Conservation (phyloP, 2,113 vertebrate species). For the Orientallactaga bullata region DNA sequence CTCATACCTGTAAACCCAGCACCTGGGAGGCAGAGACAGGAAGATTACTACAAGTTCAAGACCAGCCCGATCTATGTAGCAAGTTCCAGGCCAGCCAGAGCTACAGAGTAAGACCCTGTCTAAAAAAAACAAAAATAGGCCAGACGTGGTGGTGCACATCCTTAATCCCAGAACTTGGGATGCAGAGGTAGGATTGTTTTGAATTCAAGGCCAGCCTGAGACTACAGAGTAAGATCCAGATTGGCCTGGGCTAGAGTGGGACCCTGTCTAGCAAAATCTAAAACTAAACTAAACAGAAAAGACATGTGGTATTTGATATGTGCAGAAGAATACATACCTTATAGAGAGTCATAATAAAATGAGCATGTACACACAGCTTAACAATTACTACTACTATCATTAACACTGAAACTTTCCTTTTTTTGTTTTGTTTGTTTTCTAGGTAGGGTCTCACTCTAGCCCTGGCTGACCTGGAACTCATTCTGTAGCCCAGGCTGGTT, state of each 20-base stretch:
- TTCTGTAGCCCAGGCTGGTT: too few species aligned
- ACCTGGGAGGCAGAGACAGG: neutral
- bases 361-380: neutral
- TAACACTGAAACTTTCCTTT: neutral
- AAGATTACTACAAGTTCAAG: neutral
- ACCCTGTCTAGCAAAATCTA: neutral
- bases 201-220: neutral
- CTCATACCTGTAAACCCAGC: neutral
- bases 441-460: too few species aligned
- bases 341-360: neutral
- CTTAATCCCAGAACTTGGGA: too few species aligned
- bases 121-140: neutral
- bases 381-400: neutral
- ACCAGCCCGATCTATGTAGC: too few species aligned
- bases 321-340: neutral
- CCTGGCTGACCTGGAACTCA: too few species aligned
- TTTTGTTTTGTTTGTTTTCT: too few species aligned
- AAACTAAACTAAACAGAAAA: neutral
- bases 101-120: neutral
- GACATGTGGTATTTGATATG: neutral
- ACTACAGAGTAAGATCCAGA: too few species aligned
- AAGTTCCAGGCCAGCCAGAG: neutral
- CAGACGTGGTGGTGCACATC: too few species aligned
- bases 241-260: neutral
- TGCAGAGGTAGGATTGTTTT: neutral